Evolutionary conservation across 37 sponge, comb jelly and placozoan genomes (phyloP), one percentile per base, ranked within the genome.

Genomic region (Crambe crambe): DNA sequence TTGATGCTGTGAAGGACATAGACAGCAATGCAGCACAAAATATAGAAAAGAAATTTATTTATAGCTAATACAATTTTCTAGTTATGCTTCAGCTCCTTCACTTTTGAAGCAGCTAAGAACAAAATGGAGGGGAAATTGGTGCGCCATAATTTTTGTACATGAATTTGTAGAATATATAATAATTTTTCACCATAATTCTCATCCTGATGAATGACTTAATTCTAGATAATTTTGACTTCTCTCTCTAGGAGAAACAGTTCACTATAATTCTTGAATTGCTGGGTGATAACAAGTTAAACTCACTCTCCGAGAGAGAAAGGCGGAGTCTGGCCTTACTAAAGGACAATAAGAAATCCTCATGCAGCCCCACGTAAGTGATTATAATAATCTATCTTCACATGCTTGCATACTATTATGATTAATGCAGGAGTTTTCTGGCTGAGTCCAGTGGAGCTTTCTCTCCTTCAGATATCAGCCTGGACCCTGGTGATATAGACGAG

Each of bases 251-350:
- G 62, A 84, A 81, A 41, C 90, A 89, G 73, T 90, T 94, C 58
- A 78, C 75, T n/a, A 90, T 94, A 42, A 94, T 94, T 76, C 78
- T 68, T 23, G 87, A 89, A 58, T 37, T 94, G 42, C 61, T 94
- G 42, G 73, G 88, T 21, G 74, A 87, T 32, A 85, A 86, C n/a
- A 79, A 85, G 37, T 68, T 94, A 70, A 73, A 83, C 26, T 72
- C 83, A 70, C 78, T 94, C 61, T 88, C 83, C 23, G 87, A 87
- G 23, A 84, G 80, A 31, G 94, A 94, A 72, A 72, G 78, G 70
- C 72, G 72, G 40, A 82, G 86, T 23, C 85, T 94, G 12, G 89
- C 80, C 56, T 68, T 83, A 39, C 80, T 86, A 42, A 72, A 72
- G 67, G 70, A 74, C 29, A 59, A 31, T 9, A 73, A 66, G 32